A percentile compares a stretch with the other conserved stretches of the same genome.
Conservation (phyloP, 2,113 vertebrate species). For the Perca fluviatilis region DNA sequence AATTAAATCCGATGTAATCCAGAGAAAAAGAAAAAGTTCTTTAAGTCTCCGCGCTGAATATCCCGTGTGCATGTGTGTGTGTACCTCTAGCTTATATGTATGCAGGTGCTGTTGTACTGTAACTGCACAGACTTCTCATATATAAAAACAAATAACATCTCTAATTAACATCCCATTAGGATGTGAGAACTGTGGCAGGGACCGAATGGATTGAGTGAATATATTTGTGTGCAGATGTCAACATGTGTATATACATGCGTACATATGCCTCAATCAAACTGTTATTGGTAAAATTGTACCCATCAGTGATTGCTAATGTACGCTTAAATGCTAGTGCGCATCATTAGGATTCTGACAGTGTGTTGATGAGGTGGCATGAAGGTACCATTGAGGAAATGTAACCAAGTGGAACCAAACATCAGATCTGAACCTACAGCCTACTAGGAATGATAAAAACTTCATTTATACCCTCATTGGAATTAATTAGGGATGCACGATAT, state of each 20-base stretch:
- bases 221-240: background rate
- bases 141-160: conserved; percentile 34
- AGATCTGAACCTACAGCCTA: conserved; percentile 27
- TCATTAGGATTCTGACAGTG: conserved; percentile 36
- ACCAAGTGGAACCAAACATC: conserved; percentile 54
- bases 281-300: conserved; percentile 17
- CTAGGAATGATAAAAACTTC: conserved; percentile 35
- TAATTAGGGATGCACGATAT: background rate
- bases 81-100: background rate
- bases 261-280: conserved; percentile 4
- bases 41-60: too few relatives aligned
- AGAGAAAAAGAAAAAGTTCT: too few relatives aligned
- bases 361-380: conserved; percentile 30
- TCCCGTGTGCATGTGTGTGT: background rate
- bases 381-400: conserved; percentile 41
- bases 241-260: background rate
- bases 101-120: conserved; percentile 25
- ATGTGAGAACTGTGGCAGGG: background rate
- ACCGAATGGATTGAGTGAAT: background rate
- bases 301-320: conserved; percentile 1
- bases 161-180: conserved; percentile 38
- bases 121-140: conserved; percentile 5
- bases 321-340: conserved; percentile 3
- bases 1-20: too few relatives aligned
- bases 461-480: conserved; percentile 37